Evolutionary conservation across 2,113 vertebrate species (phyloP).

Genomic region (Todiramphus chloris): DNA sequence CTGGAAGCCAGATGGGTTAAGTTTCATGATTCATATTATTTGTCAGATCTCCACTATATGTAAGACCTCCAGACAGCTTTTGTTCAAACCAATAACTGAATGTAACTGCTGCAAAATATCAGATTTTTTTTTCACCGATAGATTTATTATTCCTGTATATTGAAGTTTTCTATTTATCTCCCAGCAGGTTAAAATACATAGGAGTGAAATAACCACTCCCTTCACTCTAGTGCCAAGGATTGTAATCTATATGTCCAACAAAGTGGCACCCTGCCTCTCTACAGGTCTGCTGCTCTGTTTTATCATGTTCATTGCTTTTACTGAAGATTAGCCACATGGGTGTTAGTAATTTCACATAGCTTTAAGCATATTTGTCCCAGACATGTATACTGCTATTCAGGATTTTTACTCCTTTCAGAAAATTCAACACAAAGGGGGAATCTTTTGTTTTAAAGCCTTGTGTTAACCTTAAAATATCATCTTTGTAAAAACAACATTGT

Average conservation of each 20-base stretch:
- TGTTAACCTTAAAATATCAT: background rate
- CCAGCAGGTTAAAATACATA: constrained; percentile 7
- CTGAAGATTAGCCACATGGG: background rate
- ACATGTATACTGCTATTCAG: background rate
- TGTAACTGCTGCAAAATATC: background rate
- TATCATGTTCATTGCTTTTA: background rate
- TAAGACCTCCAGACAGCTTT: constrained; percentile 36
- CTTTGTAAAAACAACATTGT: background rate
- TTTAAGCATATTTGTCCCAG: background rate
- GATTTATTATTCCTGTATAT: background rate
- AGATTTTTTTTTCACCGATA: constrained; percentile 14
- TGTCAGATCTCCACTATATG: background rate
- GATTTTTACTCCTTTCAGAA: background rate
- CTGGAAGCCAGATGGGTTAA: background rate
- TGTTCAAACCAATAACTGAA: constrained; percentile 36
- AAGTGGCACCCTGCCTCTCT: background rate
- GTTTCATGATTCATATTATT: background rate
- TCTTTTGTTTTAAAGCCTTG: background rate
- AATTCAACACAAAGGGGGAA: background rate
- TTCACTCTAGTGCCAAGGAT: background rate
- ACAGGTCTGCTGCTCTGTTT: background rate
- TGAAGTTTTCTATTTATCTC: background rate
- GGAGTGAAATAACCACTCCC: background rate
- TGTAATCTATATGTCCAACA: background rate
- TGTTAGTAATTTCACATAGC: background rate